phyloP scores from a whole-genome alignment of 2,113 vertebrate genomes.

The Bufo gargarizans region DNA sequence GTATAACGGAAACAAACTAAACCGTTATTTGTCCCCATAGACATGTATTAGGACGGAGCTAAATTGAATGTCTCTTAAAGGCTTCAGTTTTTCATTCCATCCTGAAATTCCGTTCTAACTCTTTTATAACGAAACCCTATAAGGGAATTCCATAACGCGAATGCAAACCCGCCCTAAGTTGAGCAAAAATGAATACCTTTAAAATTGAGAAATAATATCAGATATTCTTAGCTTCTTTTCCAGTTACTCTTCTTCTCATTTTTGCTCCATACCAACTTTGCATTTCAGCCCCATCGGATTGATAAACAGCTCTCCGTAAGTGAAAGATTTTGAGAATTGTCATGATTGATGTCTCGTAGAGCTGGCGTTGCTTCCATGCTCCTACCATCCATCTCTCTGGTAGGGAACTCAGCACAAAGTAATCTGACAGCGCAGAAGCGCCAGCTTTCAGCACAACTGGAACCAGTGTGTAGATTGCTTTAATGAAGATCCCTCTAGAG shows the following conservation, averaged over 20 bases:
- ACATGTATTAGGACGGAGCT: no score
- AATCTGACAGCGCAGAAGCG: not conserved
- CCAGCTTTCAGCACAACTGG: not conserved
- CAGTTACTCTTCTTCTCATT: not conserved
- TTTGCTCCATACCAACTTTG: not conserved
- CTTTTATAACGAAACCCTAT: no score
- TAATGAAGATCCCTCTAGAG: slow-evolving; percentile 26
- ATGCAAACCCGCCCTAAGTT: no score
- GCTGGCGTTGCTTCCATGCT: not conserved
- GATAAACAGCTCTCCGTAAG: slow-evolving; percentile 14
- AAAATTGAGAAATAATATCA: not conserved
- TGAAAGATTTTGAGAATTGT: slow-evolving; percentile 9
- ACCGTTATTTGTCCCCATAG: no score
- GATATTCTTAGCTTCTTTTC: not conserved
- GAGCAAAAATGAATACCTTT: not conserved
- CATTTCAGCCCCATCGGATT: slow-evolving; percentile 1
- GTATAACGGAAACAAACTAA: no score
- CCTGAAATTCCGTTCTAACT: no score
- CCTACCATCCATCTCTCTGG: slow-evolving; percentile 36
- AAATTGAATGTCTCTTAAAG: no score
- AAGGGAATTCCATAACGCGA: no score
- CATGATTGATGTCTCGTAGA: slow-evolving; percentile 21
- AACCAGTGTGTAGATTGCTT: not conserved
- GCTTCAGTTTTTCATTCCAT: no score
- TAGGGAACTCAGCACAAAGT: not conserved